Percentiles rank a stretch among this genome's conserved stretches.
Evolutionary conservation across 2,888 invertebrate genomes (phyloP).

Genomic region (Formica aserva): DNA sequence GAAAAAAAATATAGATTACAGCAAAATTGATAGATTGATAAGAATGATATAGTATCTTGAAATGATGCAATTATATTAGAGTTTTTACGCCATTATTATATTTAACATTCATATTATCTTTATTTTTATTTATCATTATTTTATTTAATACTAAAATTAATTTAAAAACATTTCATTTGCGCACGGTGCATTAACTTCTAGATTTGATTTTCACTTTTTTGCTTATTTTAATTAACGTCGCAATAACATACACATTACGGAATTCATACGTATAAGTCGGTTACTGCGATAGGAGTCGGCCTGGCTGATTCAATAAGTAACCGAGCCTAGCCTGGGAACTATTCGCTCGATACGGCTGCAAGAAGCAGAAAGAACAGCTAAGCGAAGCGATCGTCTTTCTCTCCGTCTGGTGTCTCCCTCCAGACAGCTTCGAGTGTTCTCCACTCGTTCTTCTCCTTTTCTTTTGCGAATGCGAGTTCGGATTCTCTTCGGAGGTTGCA

Average conservation of each 20-base stretch:
- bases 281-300: constrained; percentile 62
- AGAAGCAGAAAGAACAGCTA: constrained; percentile 71
- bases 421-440: constrained; percentile 8
- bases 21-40: not conserved
- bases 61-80: not conserved
- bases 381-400: constrained; percentile 63
- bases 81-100: not conserved
- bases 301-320: constrained; percentile 70
- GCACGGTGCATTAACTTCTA: not conserved
- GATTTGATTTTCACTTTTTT: constrained; percentile 40
- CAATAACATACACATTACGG: constrained; percentile 56
- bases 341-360: constrained; percentile 69
- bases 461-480: constrained; percentile 43
- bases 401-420: constrained; percentile 42
- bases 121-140: not conserved
- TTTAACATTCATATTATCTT: not conserved
- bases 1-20: not conserved
- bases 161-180: not conserved
- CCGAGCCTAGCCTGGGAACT: constrained; percentile 75
- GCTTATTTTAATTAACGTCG: constrained; percentile 65
- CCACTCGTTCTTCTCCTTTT: constrained; percentile 26
- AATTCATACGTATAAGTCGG: constrained; percentile 63
- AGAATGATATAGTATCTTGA: not conserved
- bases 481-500: constrained; percentile 50
- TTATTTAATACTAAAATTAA: not conserved